A percentile compares a stretch with the other conserved stretches of the same genome.
Evolutionary conservation across 2,113 vertebrate species (phyloP).

Genomic region (Chaenogobius annularis): DNA sequence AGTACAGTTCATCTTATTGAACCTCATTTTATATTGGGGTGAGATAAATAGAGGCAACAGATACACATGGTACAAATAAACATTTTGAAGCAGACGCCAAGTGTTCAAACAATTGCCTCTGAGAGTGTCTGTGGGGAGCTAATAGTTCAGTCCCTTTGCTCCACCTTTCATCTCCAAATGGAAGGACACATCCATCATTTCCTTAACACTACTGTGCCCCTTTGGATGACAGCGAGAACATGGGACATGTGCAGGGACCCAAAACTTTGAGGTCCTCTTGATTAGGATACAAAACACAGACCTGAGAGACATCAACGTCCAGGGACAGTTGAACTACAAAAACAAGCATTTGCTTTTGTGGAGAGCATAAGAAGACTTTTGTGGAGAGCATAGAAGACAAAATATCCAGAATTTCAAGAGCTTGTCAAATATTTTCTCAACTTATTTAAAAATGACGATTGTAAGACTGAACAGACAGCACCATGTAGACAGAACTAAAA

Average conservation of each 20-base stretch:
- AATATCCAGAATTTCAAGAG: background rate
- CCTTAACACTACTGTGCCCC: conserved; percentile 58
- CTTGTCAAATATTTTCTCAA: background rate
- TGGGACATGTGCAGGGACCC: conserved; percentile 55
- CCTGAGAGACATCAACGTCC: conserved; percentile 27
- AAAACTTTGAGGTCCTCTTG: conserved; percentile 59
- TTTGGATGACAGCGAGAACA: conserved; percentile 53
- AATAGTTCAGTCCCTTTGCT: conserved; percentile 46
- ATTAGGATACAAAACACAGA: conserved; percentile 51
- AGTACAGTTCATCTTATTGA: conserved; percentile 22
- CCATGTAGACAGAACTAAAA: conserved; percentile 8
- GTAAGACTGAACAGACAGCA: conserved; percentile 11
- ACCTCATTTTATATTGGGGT: conserved; percentile 38
- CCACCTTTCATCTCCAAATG: conserved; percentile 64
- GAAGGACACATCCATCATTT: conserved; percentile 69
- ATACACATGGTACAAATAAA: conserved; percentile 67
- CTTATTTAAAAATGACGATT: background rate
- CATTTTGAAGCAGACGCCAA: conserved; percentile 65
- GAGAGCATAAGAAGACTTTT: background rate
- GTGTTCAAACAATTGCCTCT: conserved; percentile 53
- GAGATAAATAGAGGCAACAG: conserved; percentile 60
- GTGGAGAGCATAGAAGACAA: background rate
- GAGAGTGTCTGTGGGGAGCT: conserved; percentile 43
- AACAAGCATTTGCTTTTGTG: background rate
- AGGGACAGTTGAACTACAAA: conserved; percentile 16